These are phyloP conservation scores for Caracal caracal DNA, from an alignment of 2,113 vertebrate species.

Conservation along the genomic window DNA sequence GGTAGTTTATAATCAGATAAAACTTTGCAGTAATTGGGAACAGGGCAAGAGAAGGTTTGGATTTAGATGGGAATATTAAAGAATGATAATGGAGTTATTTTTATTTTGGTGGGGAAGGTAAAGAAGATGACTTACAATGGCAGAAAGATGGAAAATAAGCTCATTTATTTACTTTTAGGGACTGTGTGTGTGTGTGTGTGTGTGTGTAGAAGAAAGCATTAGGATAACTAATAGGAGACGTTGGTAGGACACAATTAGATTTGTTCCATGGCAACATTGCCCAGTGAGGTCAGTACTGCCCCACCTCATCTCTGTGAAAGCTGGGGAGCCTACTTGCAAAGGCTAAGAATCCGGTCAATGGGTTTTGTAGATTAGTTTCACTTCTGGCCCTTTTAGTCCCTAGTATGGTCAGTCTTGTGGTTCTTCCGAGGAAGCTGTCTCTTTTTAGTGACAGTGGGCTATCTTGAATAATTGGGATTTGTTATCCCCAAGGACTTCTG, in stretches of 20 bases:
- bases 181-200: background rate
- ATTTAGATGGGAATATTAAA: conserved; percentile 9
- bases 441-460: background rate
- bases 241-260: background rate
- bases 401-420: background rate
- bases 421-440: background rate
- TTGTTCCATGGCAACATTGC: background rate
- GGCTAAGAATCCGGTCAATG: background rate
- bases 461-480: background rate
- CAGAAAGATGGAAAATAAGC: background rate
- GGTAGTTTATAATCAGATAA: conserved; percentile 36
- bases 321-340: background rate
- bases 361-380: background rate
- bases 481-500: background rate
- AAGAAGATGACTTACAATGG: background rate
- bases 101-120: conserved; percentile 22
- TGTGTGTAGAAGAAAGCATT: background rate
- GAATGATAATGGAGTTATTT: background rate
- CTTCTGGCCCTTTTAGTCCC: background rate
- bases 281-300: background rate
- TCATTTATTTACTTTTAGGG: background rate
- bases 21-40: background rate
- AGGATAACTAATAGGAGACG: background rate
- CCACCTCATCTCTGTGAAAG: background rate
- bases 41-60: background rate